Conservation (phyloP, 2,888 invertebrate species). For the Ligdia adustata region DNA sequence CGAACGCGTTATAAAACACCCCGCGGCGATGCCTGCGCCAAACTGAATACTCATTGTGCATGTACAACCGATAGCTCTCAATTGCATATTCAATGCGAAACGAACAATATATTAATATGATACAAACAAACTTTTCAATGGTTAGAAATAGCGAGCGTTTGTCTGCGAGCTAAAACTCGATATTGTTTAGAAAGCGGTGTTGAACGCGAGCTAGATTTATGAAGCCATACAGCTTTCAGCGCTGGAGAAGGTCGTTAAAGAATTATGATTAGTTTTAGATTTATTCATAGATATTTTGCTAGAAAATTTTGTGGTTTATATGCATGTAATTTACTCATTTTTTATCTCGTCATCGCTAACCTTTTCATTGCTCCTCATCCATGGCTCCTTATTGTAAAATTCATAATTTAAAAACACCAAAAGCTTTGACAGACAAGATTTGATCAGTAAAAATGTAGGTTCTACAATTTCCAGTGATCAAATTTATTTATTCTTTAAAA, state of each 20-base stretch:
- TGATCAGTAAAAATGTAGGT: no score
- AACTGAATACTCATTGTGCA: conserved; percentile 66
- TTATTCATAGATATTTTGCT: no score
- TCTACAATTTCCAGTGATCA: no score
- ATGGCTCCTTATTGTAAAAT: no score
- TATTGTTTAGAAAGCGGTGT: conserved; percentile 19
- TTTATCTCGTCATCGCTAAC: no score
- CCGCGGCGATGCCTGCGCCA: conserved; percentile 53
- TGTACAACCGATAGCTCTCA: conserved; percentile 62
- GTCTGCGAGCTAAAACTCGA: conserved; percentile 9
- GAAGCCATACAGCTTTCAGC: conserved; percentile 15
- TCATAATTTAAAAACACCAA: no score
- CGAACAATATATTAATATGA: conserved; percentile 26
- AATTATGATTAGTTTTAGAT: conserved; percentile 22
- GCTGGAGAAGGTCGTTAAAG: conserved; percentile 14
- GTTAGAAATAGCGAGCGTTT: conserved; percentile 26
- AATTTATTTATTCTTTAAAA: no score
- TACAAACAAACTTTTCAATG: conserved; percentile 26
- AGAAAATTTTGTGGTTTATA: no score
- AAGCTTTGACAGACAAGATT: no score
- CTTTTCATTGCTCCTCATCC: no score
- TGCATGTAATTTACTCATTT: no score
- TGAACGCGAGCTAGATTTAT: conserved; percentile 16
- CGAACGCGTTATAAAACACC: conserved; percentile 56
- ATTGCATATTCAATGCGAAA: conserved; percentile 45